Percentiles rank a stretch among this genome's conserved stretches.
phyloP scores from a whole-genome alignment of 2,797 vertebrate species.

The Lacerta bilineata region DNA sequence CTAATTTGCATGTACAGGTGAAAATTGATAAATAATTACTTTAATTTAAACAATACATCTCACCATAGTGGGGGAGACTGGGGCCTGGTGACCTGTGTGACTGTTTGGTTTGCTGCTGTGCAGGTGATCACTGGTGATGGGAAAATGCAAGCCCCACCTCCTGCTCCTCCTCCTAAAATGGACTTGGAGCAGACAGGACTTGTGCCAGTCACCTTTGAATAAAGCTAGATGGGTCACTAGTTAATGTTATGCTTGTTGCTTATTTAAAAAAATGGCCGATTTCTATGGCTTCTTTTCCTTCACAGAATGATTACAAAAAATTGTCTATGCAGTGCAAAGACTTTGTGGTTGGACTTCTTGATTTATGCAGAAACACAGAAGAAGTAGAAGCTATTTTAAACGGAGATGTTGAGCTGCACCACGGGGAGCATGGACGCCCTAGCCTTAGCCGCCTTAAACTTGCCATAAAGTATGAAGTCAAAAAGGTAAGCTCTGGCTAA shows the following conservation, averaged over 20 bases:
- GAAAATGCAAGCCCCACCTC: no score
- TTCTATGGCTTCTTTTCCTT: slow-evolving; percentile 57
- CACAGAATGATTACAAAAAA: slow-evolving; percentile 95
- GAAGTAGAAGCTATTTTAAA: slow-evolving; percentile 98
- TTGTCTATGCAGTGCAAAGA: slow-evolving; percentile 98
- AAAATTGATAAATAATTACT: no score
- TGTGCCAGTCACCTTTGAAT: no score
- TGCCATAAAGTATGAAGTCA: slow-evolving; percentile 98
- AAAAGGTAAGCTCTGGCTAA: slow-evolving; percentile 88
- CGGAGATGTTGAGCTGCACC: slow-evolving; percentile 87
- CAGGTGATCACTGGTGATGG: no score
- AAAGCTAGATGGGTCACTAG: no score
- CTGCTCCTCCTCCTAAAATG: no score
- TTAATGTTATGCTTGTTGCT: not conserved
- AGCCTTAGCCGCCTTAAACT: slow-evolving; percentile 94
- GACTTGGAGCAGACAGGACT: no score
- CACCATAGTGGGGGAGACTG: no score
- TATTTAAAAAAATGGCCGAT: slow-evolving; percentile 5
- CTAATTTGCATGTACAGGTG: no score
- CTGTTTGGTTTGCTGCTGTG: no score
- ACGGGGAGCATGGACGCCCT: slow-evolving; percentile 85
- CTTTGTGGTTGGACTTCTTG: slow-evolving; percentile 96
- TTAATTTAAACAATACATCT: no score
- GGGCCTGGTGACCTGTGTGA: no score
- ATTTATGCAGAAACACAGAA: slow-evolving; percentile 97